Evolutionary conservation across 2,888 invertebrate species (phyloP).

Genomic region (Gymnoscelis rufifasciata): DNA sequence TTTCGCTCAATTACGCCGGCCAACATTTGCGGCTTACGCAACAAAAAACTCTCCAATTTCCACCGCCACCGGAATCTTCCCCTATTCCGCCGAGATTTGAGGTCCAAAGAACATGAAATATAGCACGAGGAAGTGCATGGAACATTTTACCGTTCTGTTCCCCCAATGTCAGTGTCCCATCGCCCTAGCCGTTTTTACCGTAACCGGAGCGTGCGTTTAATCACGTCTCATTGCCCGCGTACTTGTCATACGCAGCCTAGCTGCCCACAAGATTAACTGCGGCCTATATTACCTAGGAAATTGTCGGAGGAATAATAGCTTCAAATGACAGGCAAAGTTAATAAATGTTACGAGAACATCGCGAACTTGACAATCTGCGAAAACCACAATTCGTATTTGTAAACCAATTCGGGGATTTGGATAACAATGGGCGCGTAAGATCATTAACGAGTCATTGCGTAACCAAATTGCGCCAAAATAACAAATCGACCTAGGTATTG

Average conservation of each 20-base stretch:
- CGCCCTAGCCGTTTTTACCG: conserved; percentile 34
- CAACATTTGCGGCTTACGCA: conserved; percentile 14
- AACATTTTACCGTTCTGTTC: conserved; percentile 26
- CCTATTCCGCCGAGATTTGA: conserved; percentile 9
- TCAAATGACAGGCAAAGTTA: conserved; percentile 3
- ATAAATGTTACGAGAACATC: not conserved
- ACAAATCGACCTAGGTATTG: conserved; percentile 27
- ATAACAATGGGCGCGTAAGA: conserved; percentile 5
- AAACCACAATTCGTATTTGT: conserved; percentile 1
- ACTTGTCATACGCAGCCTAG: conserved; percentile 34
- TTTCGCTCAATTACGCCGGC: conserved; percentile 13
- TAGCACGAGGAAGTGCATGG: conserved; percentile 20
- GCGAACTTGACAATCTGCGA: not conserved
- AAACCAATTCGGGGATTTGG: not conserved
- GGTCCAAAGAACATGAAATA: conserved; percentile 15
- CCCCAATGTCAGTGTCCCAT: conserved; percentile 30
- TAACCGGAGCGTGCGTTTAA: conserved; percentile 37
- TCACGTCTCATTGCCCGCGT: conserved; percentile 33
- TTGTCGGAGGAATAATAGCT: conserved; percentile 11
- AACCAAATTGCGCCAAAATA: conserved; percentile 22
- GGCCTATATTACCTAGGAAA: conserved; percentile 15
- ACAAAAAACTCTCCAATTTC: conserved; percentile 10
- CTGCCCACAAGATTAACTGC: conserved; percentile 28
- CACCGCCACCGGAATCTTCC: conserved; percentile 8
- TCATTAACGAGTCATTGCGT: conserved; percentile 18